Evolutionary conservation across 2,888 invertebrate species (phyloP), one percentile per base, ranked within the genome.

Genomic region (Rotaria sp.): DNA sequence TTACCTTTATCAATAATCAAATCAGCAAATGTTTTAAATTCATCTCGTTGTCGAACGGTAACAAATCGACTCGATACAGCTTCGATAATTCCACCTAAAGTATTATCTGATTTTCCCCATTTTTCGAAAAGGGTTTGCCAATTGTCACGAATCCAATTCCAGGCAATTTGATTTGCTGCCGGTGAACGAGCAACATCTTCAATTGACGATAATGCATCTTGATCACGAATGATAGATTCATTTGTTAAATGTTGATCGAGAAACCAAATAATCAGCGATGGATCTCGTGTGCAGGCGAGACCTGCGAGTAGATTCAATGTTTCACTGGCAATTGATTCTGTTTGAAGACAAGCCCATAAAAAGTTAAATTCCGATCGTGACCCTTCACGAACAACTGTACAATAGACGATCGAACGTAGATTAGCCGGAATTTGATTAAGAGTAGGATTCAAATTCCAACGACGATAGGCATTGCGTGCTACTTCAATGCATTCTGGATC

Each of bases 91-190:
- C 15, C 13, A 45, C 45, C 80, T n/a, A 41, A n/a, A 41, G 1
- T 15, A 4, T 0, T 26, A 8, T 45, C 41, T 41, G 41, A 26
- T 45, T 45, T 80, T 26, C 80, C 80, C 24, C 24, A 80, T 45
- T 80, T 80, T 2, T 24, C 41, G 45, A 80, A 80, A 5, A 86
- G 26, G 48, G 24, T 18, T 38, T 74, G 11, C 85, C 85, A 86
- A 84, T 86, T 85, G 38, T 86, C 38, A n/a, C 75, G 85, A 24
- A 87, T 45, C 85, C 74, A 87, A 15, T 57, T 48, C 87, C 87
- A 87, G 13, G 85, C 30, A 10, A 59, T 18, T 41, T 84, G 80
- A 52, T 67, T 52, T 21, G 80, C 59, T 41, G 57, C 41, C 0
- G 30, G 41, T 41, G 75, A 80, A 24, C 41, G 30, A 13, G 67